A percentile compares a stretch with the other conserved stretches of the same genome.
These are phyloP conservation scores for Elephantulus edwardii DNA, from an alignment of 2,113 vertebrate species.

Conservation along the genomic window DNA sequence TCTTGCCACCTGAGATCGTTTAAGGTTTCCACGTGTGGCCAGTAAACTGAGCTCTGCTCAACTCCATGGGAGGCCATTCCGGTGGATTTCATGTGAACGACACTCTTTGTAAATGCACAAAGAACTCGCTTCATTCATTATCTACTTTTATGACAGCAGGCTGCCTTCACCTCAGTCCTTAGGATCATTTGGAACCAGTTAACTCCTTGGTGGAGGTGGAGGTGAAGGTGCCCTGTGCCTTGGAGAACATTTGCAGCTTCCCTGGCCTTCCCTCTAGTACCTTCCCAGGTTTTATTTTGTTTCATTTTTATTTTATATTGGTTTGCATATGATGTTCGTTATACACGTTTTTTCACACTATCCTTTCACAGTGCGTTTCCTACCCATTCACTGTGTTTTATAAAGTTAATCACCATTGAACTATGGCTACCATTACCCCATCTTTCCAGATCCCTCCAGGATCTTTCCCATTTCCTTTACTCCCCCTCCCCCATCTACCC, in stretches of 20 bases:
- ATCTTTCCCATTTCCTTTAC: too few species aligned
- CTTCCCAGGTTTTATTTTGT: too few species aligned
- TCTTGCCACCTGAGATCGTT: accelerated
- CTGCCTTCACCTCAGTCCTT: neutral
- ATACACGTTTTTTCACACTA: too few species aligned
- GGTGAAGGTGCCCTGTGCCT: neutral
- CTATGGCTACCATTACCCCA: too few species aligned
- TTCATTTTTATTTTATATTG: too few species aligned
- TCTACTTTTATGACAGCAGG: accelerated
- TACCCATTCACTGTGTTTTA: too few species aligned
- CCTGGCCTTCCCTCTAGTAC: neutral
- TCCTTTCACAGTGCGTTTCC: too few species aligned
- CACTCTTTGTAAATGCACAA: accelerated
- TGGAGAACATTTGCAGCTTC: neutral
- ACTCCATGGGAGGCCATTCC: accelerated
- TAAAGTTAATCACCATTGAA: too few species aligned
- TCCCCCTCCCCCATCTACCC: too few species aligned
- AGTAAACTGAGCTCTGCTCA: accelerated
- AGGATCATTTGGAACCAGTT: neutral
- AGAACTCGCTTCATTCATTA: accelerated
- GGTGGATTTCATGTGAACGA: accelerated
- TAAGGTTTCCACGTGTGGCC: accelerated
- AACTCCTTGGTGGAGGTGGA: neutral
- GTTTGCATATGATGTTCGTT: too few species aligned
- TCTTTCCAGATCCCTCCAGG: too few species aligned